phyloP scores from a whole-genome alignment of 1,140 invertebrate genomes.

The Trachymyrmex septentrionalis region DNA sequence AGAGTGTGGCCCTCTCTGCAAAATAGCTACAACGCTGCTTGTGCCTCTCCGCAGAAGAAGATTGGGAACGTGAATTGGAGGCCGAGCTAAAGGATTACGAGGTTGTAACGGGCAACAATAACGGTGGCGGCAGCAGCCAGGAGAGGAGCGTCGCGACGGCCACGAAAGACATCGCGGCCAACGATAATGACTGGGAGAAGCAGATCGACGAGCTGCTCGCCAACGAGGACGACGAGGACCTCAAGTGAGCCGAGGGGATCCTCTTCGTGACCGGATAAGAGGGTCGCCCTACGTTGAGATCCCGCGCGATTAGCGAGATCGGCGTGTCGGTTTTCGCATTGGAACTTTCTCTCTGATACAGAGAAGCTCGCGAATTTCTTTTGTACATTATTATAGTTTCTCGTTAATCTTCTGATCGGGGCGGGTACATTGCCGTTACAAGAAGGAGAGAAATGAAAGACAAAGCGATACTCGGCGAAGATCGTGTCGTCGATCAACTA shows the following conservation, averaged over 20 bases:
- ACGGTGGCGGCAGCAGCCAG: slow-evolving; percentile 63
- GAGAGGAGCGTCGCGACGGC: slow-evolving; percentile 65
- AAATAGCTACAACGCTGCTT: slow-evolving; percentile 85
- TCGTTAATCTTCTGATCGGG: slow-evolving; percentile 3
- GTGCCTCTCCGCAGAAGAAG: slow-evolving; percentile 90
- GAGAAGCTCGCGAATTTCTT: slow-evolving; percentile 24
- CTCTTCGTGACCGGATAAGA: slow-evolving; percentile 59
- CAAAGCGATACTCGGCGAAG: slow-evolving; percentile 23
- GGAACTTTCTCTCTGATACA: slow-evolving; percentile 9
- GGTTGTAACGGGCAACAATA: slow-evolving; percentile 88
- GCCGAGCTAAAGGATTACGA: slow-evolving; percentile 97
- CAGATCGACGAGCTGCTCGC: slow-evolving; percentile 88
- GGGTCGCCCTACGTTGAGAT: slow-evolving; percentile 61
- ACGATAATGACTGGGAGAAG: slow-evolving; percentile 87
- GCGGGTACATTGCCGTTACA: background rate
- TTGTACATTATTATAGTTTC: background rate
- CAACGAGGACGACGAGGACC: slow-evolving; percentile 85
- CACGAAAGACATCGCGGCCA: slow-evolving; percentile 64
- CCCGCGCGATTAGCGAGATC: slow-evolving; percentile 19
- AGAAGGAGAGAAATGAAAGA: background rate
- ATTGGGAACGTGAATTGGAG: slow-evolving; percentile 97
- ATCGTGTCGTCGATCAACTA: background rate
- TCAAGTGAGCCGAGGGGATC: slow-evolving; percentile 79
- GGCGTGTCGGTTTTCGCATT: background rate
- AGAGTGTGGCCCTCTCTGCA: slow-evolving; percentile 77